Evolutionary conservation across 2,113 vertebrate species (phyloP).

Genomic region (Cichladusa arquata): DNA sequence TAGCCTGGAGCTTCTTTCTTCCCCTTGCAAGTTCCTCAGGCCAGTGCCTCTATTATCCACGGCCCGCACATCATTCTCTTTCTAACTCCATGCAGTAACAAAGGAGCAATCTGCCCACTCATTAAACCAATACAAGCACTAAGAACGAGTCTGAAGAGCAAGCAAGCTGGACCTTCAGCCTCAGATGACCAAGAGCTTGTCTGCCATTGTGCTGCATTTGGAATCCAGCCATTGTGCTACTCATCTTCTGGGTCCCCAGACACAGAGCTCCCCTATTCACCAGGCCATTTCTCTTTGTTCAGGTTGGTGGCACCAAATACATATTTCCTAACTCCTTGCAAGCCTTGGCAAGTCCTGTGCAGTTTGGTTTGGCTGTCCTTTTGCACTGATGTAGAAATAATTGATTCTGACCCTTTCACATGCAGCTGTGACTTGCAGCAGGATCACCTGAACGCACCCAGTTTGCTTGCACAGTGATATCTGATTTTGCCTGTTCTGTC

Average conservation of each 20-base stretch:
- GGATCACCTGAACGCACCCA: conserved; percentile 15
- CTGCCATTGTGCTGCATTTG: background rate
- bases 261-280: fast-evolving
- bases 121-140: background rate
- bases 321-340: background rate
- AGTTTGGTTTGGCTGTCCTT: background rate
- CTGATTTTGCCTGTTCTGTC: conserved; percentile 39
- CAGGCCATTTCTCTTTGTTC: background rate
- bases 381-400: background rate
- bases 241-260: background rate
- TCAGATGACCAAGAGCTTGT: background rate
- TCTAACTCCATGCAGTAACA: background rate
- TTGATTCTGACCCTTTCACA: background rate
- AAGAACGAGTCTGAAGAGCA: background rate
- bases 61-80: background rate
- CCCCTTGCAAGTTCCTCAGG: background rate
- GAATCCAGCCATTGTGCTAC: background rate
- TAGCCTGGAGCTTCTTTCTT: background rate
- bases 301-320: background rate
- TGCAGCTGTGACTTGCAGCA: background rate
- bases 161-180: background rate
- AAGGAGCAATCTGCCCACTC: background rate
- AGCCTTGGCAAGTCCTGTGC: background rate
- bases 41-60: background rate
- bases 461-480: background rate